Conservation (phyloP, 2,888 invertebrate genomes). For the Trimorus sp. region DNA sequence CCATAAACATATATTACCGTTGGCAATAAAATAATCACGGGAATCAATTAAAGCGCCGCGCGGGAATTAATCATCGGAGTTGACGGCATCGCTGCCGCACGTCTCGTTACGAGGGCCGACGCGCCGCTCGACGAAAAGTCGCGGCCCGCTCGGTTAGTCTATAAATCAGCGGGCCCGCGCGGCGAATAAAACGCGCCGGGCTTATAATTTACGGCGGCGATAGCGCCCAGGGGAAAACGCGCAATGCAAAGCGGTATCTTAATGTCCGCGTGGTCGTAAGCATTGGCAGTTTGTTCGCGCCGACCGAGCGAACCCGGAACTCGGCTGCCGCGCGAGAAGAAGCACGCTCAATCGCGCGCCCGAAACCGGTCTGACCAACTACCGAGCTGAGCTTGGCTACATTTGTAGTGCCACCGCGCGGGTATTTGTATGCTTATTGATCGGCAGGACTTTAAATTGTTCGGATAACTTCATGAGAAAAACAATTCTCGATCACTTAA, state of each 20-base stretch:
- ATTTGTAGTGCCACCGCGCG: constrained; percentile 20
- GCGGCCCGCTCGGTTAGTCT: neutral
- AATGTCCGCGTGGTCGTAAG: constrained; percentile 26
- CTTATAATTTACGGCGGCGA: constrained; percentile 29
- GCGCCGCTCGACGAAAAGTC: constrained; percentile 13
- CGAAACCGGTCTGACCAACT: constrained; percentile 45
- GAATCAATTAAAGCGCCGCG: constrained; percentile 32
- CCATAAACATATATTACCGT: constrained; percentile 24
- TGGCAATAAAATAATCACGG: constrained; percentile 36
- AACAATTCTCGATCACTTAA: too few relatives aligned
- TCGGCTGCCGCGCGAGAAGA: constrained; percentile 13
- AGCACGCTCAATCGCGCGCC: constrained; percentile 29
- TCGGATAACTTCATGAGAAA: too few relatives aligned
- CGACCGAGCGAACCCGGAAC: neutral
- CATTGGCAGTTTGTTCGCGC: constrained; percentile 12
- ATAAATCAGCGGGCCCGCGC: neutral
- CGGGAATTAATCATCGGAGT: constrained; percentile 23
- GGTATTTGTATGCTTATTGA: too few relatives aligned
- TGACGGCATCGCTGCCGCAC: constrained; percentile 13
- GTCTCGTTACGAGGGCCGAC: constrained; percentile 1
- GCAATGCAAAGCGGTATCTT: constrained; percentile 31
- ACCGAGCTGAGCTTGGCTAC: constrained; percentile 26
- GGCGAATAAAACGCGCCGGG: constrained; percentile 19
- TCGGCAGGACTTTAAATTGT: too few relatives aligned
- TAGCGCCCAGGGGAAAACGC: constrained; percentile 15